Conservation (phyloP, 2,113 vertebrate species). For the Megaceryle torquata region DNA sequence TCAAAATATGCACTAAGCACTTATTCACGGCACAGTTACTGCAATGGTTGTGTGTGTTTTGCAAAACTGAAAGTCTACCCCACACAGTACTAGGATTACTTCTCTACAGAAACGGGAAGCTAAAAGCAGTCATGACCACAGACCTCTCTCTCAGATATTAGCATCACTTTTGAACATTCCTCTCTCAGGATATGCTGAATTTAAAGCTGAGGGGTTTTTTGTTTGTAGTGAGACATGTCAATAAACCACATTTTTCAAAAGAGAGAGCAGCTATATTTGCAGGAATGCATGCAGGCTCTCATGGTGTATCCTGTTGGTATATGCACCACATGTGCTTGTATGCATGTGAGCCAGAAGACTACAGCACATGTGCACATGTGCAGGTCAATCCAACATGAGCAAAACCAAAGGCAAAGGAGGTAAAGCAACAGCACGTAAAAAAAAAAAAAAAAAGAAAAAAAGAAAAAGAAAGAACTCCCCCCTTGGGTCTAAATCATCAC, state of each 20-base stretch:
- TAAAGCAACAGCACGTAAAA: slow-evolving; percentile 6
- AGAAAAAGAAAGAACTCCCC: not conserved
- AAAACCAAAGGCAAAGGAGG: slow-evolving; percentile 48
- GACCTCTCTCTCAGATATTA: not conserved
- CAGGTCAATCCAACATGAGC: slow-evolving; percentile 20
- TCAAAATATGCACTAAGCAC: not conserved
- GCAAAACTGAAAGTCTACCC: not conserved
- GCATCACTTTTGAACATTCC: not conserved
- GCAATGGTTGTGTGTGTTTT: not conserved
- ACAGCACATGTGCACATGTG: slow-evolving; percentile 34
- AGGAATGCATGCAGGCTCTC: not conserved
- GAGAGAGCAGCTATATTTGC: not conserved
- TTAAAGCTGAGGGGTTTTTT: not conserved
- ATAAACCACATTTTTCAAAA: not conserved
- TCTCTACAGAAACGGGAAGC: not conserved
- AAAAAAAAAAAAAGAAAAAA: not conserved
- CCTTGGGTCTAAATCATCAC: slow-evolving; percentile 18
- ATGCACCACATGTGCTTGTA: not conserved
- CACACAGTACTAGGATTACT: not conserved
- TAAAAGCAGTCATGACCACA: not conserved
- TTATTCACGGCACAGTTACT: not conserved
- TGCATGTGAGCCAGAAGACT: slow-evolving; percentile 6
- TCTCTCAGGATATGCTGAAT: not conserved
- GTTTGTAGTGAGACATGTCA: not conserved
- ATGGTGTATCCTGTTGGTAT: not conserved